These are phyloP conservation scores for Glareola pratincola DNA, from an alignment of 2,113 vertebrate genomes.

Conservation along the genomic window DNA sequence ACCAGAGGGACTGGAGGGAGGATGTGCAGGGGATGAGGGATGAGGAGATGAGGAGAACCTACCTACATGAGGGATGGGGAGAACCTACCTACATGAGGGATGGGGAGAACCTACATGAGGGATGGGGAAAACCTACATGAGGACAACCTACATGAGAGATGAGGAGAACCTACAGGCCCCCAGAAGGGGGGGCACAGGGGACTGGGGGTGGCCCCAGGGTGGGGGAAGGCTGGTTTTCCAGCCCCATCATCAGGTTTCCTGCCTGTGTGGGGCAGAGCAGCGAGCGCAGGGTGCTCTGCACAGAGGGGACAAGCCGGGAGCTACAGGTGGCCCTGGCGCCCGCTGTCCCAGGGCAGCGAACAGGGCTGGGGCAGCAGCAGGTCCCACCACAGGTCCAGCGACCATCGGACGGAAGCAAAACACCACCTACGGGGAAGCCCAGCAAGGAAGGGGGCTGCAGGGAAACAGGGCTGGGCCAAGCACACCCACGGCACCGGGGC, in stretches of 20 bases:
- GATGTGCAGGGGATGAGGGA: background rate
- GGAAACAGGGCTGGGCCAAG: background rate
- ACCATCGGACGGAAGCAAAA: background rate
- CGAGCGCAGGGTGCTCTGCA: background rate
- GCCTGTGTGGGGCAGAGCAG: background rate
- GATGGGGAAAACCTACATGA: too few species aligned
- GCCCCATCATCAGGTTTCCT: background rate
- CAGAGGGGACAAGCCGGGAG: background rate
- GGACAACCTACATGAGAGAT: too few species aligned
- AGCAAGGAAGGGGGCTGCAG: background rate
- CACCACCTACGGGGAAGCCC: background rate
- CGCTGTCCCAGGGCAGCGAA: background rate
- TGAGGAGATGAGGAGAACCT: too few species aligned
- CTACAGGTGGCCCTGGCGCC: background rate
- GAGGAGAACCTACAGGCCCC: background rate
- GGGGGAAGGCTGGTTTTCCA: background rate
- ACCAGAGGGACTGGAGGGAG: background rate
- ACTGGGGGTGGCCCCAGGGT: background rate
- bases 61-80: too few species aligned
- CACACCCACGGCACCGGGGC: too few species aligned
- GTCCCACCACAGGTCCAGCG: too few species aligned
- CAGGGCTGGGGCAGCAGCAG: background rate
- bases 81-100: too few species aligned
- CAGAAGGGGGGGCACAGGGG: too few species aligned
- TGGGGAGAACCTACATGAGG: too few species aligned